phyloP scores from a whole-genome alignment of 1,140 invertebrate species.

The Bilobella aurantiaca region DNA sequence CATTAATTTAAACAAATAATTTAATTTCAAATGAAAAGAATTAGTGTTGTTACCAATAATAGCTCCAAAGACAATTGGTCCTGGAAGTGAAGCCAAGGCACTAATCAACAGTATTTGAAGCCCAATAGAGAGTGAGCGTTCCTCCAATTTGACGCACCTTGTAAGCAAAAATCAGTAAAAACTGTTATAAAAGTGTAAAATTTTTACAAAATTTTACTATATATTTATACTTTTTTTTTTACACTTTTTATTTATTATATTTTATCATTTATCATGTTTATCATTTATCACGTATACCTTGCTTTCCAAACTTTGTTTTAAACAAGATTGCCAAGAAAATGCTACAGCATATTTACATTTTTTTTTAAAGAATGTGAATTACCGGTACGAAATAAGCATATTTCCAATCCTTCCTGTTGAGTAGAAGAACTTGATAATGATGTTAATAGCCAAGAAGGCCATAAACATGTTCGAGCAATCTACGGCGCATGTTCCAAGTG shows the following conservation, averaged over 20 bases:
- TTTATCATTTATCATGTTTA: no score
- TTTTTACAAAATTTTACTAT: no score
- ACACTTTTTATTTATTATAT: no score
- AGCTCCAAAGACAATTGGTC: conserved; percentile 29
- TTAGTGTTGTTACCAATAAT: conserved; percentile 29
- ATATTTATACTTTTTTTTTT: no score
- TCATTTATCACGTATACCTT: no score
- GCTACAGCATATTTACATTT: no score
- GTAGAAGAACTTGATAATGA: conserved; percentile 36
- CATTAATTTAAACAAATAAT: neutral
- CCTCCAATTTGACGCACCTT: conserved; percentile 38
- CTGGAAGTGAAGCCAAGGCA: conserved; percentile 24
- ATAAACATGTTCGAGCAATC: conserved; percentile 35
- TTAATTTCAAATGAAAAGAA: neutral
- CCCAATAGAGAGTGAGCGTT: conserved; percentile 38
- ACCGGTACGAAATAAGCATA: conserved; percentile 38
- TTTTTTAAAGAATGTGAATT: no score
- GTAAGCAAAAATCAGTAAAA: no score
- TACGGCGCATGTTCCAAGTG: conserved; percentile 33
- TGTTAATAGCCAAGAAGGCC: conserved; percentile 35
- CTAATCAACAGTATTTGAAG: conserved; percentile 25
- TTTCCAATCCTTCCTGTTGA: conserved; percentile 37
- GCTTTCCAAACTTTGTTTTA: no score
- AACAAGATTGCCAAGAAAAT: no score
- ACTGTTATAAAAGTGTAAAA: no score